A percentile compares a stretch with the other conserved stretches of the same genome.
Conservation (phyloP, 2,888 invertebrate genomes). For the Brachycybe producta region DNA sequence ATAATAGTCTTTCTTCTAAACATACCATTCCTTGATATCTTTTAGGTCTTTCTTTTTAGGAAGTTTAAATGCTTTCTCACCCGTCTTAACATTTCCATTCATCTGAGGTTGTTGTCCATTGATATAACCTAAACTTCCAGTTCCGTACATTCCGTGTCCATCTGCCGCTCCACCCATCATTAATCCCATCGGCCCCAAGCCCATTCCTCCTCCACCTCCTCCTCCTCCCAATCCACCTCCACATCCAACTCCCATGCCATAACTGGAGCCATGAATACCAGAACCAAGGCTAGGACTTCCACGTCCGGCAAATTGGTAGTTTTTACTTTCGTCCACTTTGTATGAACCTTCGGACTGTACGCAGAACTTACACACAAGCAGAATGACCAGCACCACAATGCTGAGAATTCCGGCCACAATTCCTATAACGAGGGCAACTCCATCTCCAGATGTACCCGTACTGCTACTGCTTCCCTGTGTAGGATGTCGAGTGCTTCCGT, state of each 20-base stretch:
- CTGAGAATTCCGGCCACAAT: slow-evolving; percentile 84
- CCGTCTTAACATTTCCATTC: slow-evolving; percentile 39
- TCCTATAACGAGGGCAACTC: slow-evolving; percentile 57
- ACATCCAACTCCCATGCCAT: slow-evolving; percentile 23
- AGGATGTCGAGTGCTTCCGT: slow-evolving; percentile 1
- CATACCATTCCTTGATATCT: slow-evolving; percentile 95
- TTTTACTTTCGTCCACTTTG: slow-evolving; percentile 78
- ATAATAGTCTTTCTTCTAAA: no score
- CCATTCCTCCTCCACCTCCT: slow-evolving; percentile 38
- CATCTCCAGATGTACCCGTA: slow-evolving; percentile 28
- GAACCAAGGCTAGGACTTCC: slow-evolving; percentile 13
- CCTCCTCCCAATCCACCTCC: slow-evolving; percentile 38
- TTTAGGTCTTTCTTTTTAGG: slow-evolving; percentile 41
- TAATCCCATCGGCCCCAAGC: slow-evolving; percentile 34
- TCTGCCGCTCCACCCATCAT: slow-evolving; percentile 14
- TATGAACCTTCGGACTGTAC: slow-evolving; percentile 76
- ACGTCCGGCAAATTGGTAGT: slow-evolving; percentile 35
- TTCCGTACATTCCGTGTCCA: slow-evolving; percentile 20
- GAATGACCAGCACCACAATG: slow-evolving; percentile 73
- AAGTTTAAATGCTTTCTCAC: slow-evolving; percentile 45
- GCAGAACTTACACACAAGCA: slow-evolving; percentile 72
- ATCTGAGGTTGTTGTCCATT: slow-evolving; percentile 33
- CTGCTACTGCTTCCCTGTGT: slow-evolving; percentile 22
- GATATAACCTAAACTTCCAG: slow-evolving; percentile 26
- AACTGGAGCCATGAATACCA: slow-evolving; percentile 10